These are phyloP conservation scores for Siniperca knerii DNA, from an alignment of 2,113 vertebrate species.

Conservation along the genomic window DNA sequence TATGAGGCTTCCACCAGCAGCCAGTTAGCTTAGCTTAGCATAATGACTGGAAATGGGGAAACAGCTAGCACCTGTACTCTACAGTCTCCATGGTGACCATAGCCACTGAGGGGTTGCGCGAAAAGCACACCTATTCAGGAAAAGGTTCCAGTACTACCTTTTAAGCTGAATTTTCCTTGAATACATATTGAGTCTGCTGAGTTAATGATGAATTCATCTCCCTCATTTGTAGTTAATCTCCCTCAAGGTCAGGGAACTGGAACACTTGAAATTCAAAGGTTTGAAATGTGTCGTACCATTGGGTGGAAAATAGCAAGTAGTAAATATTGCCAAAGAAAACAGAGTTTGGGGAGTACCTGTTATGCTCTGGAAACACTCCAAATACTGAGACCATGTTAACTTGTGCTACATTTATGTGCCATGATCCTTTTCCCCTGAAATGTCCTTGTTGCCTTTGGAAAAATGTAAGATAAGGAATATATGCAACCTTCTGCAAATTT, in stretches of 20 bases:
- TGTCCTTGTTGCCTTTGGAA: background rate
- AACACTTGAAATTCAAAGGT: background rate
- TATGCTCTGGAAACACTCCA: background rate
- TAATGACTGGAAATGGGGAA: too few species aligned
- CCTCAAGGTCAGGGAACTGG: background rate
- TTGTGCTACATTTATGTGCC: background rate
- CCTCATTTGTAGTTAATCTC: background rate
- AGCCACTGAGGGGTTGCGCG: background rate
- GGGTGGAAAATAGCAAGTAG: background rate
- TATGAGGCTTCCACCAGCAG: too few species aligned
- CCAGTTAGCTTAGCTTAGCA: too few species aligned
- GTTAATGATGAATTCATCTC: background rate
- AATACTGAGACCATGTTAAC: background rate
- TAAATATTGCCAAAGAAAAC: background rate
- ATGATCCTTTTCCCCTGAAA: background rate
- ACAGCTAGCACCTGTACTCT: background rate
- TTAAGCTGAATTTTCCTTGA: background rate
- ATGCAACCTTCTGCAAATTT: background rate
- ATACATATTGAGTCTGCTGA: background rate
- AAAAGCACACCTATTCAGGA: background rate
- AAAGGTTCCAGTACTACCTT: background rate
- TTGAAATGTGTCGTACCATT: background rate
- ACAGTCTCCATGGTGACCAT: constrained; percentile 24
- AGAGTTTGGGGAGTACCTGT: background rate
- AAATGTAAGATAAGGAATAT: constrained; percentile 6